These are phyloP conservation scores for Unio pictorum DNA, from an alignment of 2,888 invertebrate species.

Conservation along the genomic window DNA sequence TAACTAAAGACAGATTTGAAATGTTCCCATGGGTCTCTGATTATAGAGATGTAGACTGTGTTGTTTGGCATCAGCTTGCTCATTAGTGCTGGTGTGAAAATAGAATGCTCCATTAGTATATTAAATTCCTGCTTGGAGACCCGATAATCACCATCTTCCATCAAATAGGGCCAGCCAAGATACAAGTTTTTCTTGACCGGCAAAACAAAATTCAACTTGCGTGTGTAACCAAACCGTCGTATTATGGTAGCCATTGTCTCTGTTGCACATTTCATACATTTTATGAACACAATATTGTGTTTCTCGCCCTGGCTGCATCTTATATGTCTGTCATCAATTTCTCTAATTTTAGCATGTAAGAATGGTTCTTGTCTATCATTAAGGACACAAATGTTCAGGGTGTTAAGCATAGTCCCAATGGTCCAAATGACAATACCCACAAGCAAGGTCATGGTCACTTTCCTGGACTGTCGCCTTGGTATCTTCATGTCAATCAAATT, in stretches of 20 bases:
- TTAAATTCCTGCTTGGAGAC: conserved; percentile 54
- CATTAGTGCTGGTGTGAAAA: conserved; percentile 61
- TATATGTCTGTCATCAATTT: no score
- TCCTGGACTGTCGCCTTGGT: no score
- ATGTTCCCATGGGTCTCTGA: conserved; percentile 64
- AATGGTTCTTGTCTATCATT: no score
- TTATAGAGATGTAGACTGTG: conserved; percentile 59
- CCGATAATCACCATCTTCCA: conserved; percentile 54
- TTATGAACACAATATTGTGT: conserved; percentile 65
- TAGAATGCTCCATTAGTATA: conserved; percentile 64
- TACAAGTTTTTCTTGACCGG: conserved; percentile 59
- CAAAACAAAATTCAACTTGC: conserved; percentile 61
- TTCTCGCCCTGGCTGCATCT: conserved; percentile 17
- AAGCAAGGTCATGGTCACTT: no score
- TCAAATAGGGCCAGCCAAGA: conserved; percentile 66
- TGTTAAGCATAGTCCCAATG: no score
- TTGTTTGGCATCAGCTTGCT: conserved; percentile 56
- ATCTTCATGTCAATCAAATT: no score
- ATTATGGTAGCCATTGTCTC: conserved; percentile 62
- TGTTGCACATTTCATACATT: conserved; percentile 69
- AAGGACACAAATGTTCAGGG: no score
- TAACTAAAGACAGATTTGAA: conserved; percentile 65
- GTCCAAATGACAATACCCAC: no score
- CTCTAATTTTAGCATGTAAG: no score
- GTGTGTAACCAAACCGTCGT: conserved; percentile 57